A percentile compares a stretch with the other conserved stretches of the same genome.
Evolutionary conservation across 2,113 vertebrate species (phyloP).

Genomic region (Rhegmatorhina hoffmannsi): DNA sequence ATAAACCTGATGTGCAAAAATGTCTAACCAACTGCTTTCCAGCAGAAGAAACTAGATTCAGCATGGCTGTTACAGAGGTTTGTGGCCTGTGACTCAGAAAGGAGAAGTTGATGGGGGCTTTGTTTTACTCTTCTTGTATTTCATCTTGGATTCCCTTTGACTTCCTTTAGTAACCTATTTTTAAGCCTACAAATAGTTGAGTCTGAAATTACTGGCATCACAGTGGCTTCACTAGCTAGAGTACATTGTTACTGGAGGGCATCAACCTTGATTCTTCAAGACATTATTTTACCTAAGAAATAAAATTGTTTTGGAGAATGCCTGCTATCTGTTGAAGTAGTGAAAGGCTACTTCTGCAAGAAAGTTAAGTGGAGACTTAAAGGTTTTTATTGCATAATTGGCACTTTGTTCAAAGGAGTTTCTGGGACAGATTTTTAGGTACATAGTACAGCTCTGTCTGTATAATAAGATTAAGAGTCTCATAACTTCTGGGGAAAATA

Average conservation of each 20-base stretch:
- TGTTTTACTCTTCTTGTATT: not conserved
- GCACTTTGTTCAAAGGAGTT: not conserved
- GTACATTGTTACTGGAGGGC: not conserved
- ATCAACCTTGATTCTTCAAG: not conserved
- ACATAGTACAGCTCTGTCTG: not conserved
- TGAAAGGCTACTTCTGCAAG: not conserved
- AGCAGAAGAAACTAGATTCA: not conserved
- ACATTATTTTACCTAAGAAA: not conserved
- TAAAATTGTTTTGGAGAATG: not conserved
- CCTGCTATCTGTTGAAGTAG: not conserved
- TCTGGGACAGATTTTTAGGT: not conserved
- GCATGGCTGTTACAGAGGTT: not conserved
- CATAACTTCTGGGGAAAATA: not conserved
- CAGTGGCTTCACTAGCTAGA: not conserved
- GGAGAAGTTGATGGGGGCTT: not conserved
- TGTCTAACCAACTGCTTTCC: not conserved
- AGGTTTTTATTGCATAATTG: not conserved
- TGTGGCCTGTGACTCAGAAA: not conserved
- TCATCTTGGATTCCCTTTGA: not conserved
- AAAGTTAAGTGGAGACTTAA: not conserved
- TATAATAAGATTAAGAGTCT: not conserved
- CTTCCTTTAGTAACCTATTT: not conserved
- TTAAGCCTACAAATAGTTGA: not conserved
- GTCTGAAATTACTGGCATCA: not conserved
- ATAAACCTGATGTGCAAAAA: not conserved